Base-by-base conservation (phyloP, 2,797 vertebrate species). In the Myripristis jacobus region DNA sequence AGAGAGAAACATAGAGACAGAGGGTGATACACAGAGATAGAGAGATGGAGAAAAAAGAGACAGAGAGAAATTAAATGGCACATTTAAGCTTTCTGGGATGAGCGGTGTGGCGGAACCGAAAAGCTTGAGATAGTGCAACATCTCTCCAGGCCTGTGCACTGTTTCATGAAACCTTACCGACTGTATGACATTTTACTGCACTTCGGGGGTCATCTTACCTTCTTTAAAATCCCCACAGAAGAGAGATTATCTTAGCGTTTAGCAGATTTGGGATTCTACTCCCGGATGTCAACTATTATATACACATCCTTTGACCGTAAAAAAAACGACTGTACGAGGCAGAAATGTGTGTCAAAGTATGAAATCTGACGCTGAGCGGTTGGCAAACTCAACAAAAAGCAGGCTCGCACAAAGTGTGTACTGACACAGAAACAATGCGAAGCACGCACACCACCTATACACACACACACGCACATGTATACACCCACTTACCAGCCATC, bases 401-500 rank as follows among this genome's bases (percentile, higher is more conserved):
- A 75, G 65, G 31, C 44, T 48, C 6, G 55, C 50, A 48, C 67
- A 70, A 87, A 80, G 73, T 58, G 61, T 75, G 57, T 60, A 70
- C 73, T 85, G 81, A 85, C 59, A 62, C 77, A 84, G 70, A 78
- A 79, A 85, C 68, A 78, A 47, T 24, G 31, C n/a, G n/a, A n/a
- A n/a, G 59, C 60, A 70, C 58, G 72, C 67, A 53, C 47, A 25
- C 50, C n/a, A n/a, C n/a, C n/a, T n/a, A n/a, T 15, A 58, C 31
- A 66, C 48, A 66, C 54, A 62, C 55, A 60, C 18, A 68, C 29
- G 59, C 34, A 15, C 15, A 72, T 84, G 83, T 61, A 79, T 77
- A 88, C 77, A 85, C 77, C 83, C 83, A 88, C 84, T 87, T 84
- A 86, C 86, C 81, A 48, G 66, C 77, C 16, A 7, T 68, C n/a